phyloP scores from a whole-genome alignment of 2,113 vertebrate species.

The Gadus macrocephalus region DNA sequence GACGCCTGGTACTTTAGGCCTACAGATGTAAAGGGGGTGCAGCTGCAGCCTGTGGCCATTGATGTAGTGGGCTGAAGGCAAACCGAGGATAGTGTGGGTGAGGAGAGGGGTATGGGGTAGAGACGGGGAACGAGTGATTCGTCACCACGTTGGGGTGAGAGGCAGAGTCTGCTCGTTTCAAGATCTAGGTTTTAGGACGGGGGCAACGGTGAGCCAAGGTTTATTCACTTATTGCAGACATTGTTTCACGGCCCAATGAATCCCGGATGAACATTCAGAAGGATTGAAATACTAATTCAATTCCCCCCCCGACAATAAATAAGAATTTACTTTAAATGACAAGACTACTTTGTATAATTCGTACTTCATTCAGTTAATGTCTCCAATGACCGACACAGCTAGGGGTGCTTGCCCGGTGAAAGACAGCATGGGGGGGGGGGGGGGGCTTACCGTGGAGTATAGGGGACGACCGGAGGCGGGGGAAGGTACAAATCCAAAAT shows the following conservation, averaged over 20 bases:
- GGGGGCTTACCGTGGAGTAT: constrained; percentile 85
- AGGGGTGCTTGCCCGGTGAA: not conserved
- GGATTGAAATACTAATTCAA: not conserved
- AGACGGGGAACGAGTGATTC: not conserved
- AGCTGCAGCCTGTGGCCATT: too few species aligned
- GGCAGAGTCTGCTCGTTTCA: constrained; percentile 23
- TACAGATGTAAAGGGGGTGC: too few species aligned
- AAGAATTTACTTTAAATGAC: not conserved
- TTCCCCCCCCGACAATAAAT: too few species aligned
- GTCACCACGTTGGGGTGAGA: not conserved
- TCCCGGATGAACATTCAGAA: not conserved
- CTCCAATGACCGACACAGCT: not conserved
- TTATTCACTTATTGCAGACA: constrained; percentile 71
- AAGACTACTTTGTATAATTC: not conserved
- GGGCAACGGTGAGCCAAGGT: constrained; percentile 69
- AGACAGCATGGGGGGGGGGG: constrained; percentile 37
- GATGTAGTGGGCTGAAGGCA: constrained; percentile 31
- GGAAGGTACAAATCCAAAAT: constrained; percentile 94
- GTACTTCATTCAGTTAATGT: not conserved
- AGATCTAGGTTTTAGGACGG: constrained; percentile 11
- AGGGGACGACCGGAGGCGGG: constrained; percentile 87
- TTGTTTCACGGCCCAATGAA: not conserved
- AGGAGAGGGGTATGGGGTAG: not conserved
- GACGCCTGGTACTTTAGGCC: too few species aligned
- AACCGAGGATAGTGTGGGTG: constrained; percentile 18